Conservation (phyloP, 2,113 vertebrate genomes). For the Serinus canaria region DNA sequence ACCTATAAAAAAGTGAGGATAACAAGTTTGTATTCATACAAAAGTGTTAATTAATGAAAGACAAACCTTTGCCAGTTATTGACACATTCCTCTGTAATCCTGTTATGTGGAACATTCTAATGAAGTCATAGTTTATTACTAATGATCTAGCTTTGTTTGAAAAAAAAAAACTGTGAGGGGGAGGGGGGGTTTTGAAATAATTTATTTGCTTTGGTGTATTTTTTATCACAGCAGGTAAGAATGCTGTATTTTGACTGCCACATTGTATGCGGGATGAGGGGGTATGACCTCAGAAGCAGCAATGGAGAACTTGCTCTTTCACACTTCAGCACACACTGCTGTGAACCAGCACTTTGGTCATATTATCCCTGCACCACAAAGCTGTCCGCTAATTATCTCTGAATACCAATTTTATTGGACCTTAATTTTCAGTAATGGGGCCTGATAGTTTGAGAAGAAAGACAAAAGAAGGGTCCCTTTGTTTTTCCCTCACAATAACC, state of each 20-base stretch:
- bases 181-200: conserved; percentile 69
- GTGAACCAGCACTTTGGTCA: conserved; percentile 72
- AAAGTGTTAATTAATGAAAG: conserved; percentile 94
- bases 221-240: conserved; percentile 83
- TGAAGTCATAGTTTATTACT: conserved; percentile 75
- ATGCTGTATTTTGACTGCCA: conserved; percentile 69
- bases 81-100: conserved; percentile 76
- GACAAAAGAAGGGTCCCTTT: conserved; percentile 61
- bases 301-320: conserved; percentile 67
- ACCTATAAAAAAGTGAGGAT: conserved; percentile 77
- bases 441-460: conserved; percentile 79
- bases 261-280: conserved; percentile 62
- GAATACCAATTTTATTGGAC: conserved; percentile 87
- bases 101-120: conserved; percentile 80
- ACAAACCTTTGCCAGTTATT: conserved; percentile 83
- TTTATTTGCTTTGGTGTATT: conserved; percentile 83
- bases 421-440: conserved; percentile 88
- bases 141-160: conserved; percentile 65
- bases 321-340: conserved; percentile 77
- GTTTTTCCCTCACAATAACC: conserved; percentile 45
- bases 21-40: conserved; percentile 78
- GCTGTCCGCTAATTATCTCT: conserved; percentile 85
- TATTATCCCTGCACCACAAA: conserved; percentile 69
- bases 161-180: conserved; percentile 45
- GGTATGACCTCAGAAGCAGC: conserved; percentile 47